Base-by-base conservation (phyloP, 2,888 invertebrate species). In the Volucella zonaria region DNA sequence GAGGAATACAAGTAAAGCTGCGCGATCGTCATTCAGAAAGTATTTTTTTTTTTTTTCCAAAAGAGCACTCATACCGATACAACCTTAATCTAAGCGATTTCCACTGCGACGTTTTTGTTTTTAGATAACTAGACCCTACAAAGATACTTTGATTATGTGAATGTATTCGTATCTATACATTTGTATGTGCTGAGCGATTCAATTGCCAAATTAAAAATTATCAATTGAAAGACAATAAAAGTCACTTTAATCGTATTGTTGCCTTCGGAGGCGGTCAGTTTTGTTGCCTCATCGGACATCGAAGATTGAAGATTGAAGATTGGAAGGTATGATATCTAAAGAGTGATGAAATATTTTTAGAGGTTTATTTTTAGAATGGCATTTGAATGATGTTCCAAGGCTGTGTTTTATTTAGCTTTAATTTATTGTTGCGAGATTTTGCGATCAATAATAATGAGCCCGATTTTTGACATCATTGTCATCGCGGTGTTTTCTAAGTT, bases 221-320 rank as follows among this genome's bases (percentile, higher is more conserved):
- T 18, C 64, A 78, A 82, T 78, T 78, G 56, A 77, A 73, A 40
- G 62, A 12, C 82, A 78, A 73, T 82, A 77, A 76, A 82, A 77
- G 54, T 77, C 52, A 77, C 45, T 75, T 70, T 59, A 75, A 70
- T 59, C 43, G 45, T 45, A 40, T 77, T 31, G 42, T 40, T 76
- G 64, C 59, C 23, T 70, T 59, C 8, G 47, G 51, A 59, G 56
- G 11, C 49, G 40, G 31, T 75, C 47, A 61, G 42, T 62, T 61
- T 54, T 45, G 9, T 40, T 6, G 51, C 9, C 45, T 62, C 54
- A 43, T 73, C 31, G 31, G 2, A 23, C 54, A 43, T 73, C 31
- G 31, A 23, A 23, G 23, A 23, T 23, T 23, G 23, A 1, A 18
- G 18, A 18, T 18, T 18, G 18, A 31, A 6, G 31, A 31, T 47